Conservation (phyloP, 2,113 vertebrate species). For the Thalassarche chlororhynchos region DNA sequence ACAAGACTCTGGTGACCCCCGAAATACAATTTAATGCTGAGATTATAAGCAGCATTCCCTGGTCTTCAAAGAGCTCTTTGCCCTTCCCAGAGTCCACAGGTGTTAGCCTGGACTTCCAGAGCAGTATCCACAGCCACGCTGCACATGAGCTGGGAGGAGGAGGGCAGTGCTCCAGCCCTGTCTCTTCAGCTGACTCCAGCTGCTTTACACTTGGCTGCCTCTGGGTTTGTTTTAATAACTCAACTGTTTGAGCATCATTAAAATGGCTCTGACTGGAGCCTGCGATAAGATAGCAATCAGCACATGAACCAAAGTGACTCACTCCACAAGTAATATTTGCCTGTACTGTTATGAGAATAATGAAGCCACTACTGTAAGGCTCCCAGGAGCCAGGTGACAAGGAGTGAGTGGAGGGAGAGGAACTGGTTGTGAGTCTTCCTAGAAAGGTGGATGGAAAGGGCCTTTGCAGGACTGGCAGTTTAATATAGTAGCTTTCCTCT, state of each 20-base stretch:
- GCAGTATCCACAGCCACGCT: rapidly evolving
- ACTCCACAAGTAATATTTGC: neutral
- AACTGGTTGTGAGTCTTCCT: neutral
- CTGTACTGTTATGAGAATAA: neutral
- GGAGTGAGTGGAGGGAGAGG: neutral
- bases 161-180: neutral
- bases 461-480: neutral
- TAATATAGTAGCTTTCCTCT: neutral
- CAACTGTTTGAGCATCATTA: neutral
- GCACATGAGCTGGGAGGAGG: neutral
- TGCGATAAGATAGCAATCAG: neutral
- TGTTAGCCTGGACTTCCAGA: neutral
- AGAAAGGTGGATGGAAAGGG: neutral
- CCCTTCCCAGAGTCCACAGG: neutral
- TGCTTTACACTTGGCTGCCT: neutral
- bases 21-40: neutral
- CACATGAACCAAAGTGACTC: neutral
- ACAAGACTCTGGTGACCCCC: neutral
- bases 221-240: slow-evolving; percentile 20
- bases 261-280: neutral
- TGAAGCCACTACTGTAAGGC: neutral
- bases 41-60: neutral
- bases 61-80: neutral
- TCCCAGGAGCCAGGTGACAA: neutral
- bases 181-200: neutral